Evolutionary conservation across 2,888 invertebrate genomes (phyloP).

Genomic region (Endotricha flammealis): DNA sequence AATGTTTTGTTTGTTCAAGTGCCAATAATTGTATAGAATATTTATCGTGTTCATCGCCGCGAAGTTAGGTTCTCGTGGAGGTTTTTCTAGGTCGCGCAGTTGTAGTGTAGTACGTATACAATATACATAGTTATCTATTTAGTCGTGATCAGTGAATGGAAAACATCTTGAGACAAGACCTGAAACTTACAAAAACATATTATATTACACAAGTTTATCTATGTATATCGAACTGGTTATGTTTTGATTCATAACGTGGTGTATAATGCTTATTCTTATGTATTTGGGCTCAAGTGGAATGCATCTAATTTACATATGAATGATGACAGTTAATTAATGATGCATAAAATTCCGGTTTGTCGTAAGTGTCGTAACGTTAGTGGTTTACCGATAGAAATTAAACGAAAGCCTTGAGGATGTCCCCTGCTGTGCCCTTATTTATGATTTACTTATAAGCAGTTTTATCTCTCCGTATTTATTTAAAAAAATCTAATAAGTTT

Average conservation of each 20-base stretch:
- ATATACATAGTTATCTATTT: not conserved
- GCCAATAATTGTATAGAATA: conserved; percentile 21
- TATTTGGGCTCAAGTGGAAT: not conserved
- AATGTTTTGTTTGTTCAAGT: conserved; percentile 39
- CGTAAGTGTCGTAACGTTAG: too few relatives aligned
- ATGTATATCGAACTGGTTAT: too few relatives aligned
- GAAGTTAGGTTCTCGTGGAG: not conserved
- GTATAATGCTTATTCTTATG: not conserved
- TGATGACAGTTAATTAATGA: not conserved
- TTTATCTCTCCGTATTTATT: too few relatives aligned
- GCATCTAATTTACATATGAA: conserved; percentile 4
- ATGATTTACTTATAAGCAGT: too few relatives aligned
- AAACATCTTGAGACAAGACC: not conserved
- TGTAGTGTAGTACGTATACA: not conserved
- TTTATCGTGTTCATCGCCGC: not conserved
- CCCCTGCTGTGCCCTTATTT: too few relatives aligned
- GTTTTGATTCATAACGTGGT: too few relatives aligned
- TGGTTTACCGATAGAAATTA: too few relatives aligned
- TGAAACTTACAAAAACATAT: not conserved
- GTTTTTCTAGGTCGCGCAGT: not conserved
- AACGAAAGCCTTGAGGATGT: too few relatives aligned
- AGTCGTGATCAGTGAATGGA: not conserved
- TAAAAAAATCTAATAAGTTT: too few relatives aligned
- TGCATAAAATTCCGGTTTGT: conserved; percentile 6
- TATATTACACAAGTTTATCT: conserved; percentile 2